A percentile compares a stretch with the other conserved stretches of the same genome.
Evolutionary conservation across 1,140 invertebrate species (phyloP).

Genomic region (Archivesica marissinica): DNA sequence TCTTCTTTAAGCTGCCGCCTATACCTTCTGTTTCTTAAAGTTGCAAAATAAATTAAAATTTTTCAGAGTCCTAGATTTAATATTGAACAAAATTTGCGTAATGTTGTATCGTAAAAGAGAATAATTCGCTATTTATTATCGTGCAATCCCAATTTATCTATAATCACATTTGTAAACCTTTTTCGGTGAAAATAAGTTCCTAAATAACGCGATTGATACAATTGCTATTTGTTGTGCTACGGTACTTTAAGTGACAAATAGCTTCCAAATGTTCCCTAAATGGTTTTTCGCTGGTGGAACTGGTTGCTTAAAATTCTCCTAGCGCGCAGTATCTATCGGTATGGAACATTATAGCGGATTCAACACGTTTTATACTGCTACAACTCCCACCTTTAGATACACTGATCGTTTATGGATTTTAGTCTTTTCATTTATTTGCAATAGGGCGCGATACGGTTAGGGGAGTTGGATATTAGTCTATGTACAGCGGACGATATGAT

Average conservation of each 20-base stretch:
- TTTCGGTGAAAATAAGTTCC: not conserved
- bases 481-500: too few species aligned
- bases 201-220: not conserved
- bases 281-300: not conserved
- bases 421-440: too few species aligned
- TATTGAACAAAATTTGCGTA: too few species aligned
- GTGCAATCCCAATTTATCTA: not conserved
- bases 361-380: not conserved
- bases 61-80: too few species aligned
- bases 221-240: not conserved
- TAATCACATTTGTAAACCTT: not conserved
- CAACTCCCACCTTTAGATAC: not conserved
- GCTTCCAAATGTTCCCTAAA: not conserved
- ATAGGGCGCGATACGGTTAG: too few species aligned
- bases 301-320: slow-evolving; percentile 25
- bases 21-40: too few species aligned
- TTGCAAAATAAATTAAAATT: too few species aligned
- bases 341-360: not conserved
- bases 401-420: not conserved
- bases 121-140: too few species aligned
- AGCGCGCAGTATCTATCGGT: not conserved
- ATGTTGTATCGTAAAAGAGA: too few species aligned
- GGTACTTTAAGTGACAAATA: not conserved
- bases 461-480: too few species aligned
- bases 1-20: too few species aligned